phyloP scores from a whole-genome alignment of 2,888 invertebrate genomes.

The Aspidapion aeneum region DNA sequence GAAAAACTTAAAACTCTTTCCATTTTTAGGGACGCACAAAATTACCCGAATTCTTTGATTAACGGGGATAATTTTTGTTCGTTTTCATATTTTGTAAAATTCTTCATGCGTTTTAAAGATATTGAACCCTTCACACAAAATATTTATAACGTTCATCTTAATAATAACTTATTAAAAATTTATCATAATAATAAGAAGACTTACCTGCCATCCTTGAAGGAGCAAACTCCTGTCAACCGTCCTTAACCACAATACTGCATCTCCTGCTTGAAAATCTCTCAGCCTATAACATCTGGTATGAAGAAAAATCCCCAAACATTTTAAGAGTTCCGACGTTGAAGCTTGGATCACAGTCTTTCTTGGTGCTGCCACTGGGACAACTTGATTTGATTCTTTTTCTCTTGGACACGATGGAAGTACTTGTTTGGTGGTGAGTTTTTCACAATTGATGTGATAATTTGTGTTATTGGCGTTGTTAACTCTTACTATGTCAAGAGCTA shows the following conservation, averaged over 20 bases:
- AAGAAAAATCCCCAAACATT: conserved; percentile 94
- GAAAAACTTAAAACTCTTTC: conserved; percentile 96
- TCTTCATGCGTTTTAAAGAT: too few species aligned
- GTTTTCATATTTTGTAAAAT: too few species aligned
- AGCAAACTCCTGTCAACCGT: conserved; percentile 95
- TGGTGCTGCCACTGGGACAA: conserved; percentile 48
- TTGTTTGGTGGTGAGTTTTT: conserved; percentile 54
- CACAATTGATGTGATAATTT: conserved; percentile 53
- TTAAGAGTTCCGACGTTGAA: conserved; percentile 95
- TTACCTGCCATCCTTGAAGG: conserved; percentile 98
- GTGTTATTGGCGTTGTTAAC: conserved; percentile 69
- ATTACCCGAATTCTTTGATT: too few species aligned
- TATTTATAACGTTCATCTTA: too few species aligned
- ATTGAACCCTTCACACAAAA: too few species aligned
- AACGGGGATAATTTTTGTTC: too few species aligned
- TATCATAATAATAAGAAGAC: too few species aligned
- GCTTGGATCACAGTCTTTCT: conserved; percentile 88
- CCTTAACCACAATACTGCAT: conserved; percentile 98
- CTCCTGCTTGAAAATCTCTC: conserved; percentile 91
- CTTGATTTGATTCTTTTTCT: conserved; percentile 39
- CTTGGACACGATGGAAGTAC: conserved; percentile 39
- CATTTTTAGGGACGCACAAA: too few species aligned
- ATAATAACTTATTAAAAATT: too few species aligned
- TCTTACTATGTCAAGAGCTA: too few species aligned
- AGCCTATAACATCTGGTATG: conserved; percentile 86